phyloP scores from a whole-genome alignment of 2,888 invertebrate genomes.

The Tuberolachnus salignus region DNA sequence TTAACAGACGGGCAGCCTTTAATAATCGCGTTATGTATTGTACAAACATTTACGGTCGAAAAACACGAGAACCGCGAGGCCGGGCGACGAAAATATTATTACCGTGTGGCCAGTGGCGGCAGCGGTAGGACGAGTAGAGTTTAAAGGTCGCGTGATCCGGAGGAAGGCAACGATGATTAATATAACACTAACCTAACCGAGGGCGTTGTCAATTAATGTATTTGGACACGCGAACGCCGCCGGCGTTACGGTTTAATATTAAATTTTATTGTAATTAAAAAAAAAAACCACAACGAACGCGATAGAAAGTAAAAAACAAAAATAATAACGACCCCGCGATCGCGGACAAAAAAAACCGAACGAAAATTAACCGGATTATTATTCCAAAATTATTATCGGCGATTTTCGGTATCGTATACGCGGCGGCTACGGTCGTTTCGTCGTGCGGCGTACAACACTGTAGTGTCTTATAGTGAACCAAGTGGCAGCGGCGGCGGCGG shows the following conservation, averaged over 20 bases:
- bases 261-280: conserved; percentile 24
- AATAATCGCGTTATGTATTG: too few relatives aligned
- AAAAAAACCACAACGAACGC: too few relatives aligned
- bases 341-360: not conserved
- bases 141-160: conserved; percentile 44
- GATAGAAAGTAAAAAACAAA: not conserved
- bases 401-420: not conserved
- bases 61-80: not conserved
- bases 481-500: not conserved
- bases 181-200: not conserved
- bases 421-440: too few relatives aligned
- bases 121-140: not conserved
- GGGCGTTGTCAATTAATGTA: conserved; percentile 49
- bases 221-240: conserved; percentile 20
- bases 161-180: conserved; percentile 39
- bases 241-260: not conserved
- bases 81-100: conserved; percentile 12
- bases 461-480: not conserved
- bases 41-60: not conserved
- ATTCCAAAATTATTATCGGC: too few relatives aligned
- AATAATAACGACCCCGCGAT: not conserved
- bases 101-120: conserved; percentile 15
- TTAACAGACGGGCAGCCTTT: too few relatives aligned
- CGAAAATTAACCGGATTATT: not conserved
- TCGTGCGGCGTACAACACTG: too few relatives aligned